Base-by-base conservation (phyloP, 1,140 invertebrate genomes). In the Tribolium castaneum region DNA sequence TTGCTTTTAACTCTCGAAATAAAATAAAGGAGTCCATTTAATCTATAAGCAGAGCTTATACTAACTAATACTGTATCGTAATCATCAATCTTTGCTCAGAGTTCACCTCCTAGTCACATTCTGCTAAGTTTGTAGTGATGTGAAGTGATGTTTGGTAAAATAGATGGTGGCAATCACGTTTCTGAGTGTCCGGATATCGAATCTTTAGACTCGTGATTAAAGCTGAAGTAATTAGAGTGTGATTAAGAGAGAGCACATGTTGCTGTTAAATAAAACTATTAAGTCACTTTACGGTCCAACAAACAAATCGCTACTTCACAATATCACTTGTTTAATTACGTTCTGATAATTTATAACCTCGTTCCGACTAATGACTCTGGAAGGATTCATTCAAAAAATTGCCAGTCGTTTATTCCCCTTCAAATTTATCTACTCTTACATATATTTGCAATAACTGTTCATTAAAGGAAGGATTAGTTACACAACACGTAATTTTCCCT, bases 151-250 rank as follows among this genome's bases (percentile, higher is more conserved):
- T 66, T 66, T 34, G 25, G 30, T 13, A 12, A 66, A 66, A 66
- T 35, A 66, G 25, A 66, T 35, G 59, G n/a, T 14, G 30, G 25
- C 59, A 35, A 35, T 66, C 30, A 35, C 30, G 59, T 66, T 35
- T 66, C 59, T 35, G 30, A 66, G 59, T 66, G 59, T 66, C 25
- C 59, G 30, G 59, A 66, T 66, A 66, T 66, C 30, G 59, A 66
- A 35, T 66, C 59, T 35, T 66, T 66, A 35, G 25, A 14, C 30
- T 30, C 30, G 30, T 35, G 59, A 66, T 35, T 35, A 35, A 35
- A 35, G 14, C 19, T 59, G 19, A 59, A 22, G 54, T 52, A 52
- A 52, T 19, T 59, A 59, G 19, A 59, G 54, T 22, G 54, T 25
- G 54, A 59, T 59, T 59, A 59, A 59, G 19, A 59, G 54, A 59